Base-by-base conservation (phyloP, 1,140 invertebrate genomes). In the Aphelenchoides avenae region DNA sequence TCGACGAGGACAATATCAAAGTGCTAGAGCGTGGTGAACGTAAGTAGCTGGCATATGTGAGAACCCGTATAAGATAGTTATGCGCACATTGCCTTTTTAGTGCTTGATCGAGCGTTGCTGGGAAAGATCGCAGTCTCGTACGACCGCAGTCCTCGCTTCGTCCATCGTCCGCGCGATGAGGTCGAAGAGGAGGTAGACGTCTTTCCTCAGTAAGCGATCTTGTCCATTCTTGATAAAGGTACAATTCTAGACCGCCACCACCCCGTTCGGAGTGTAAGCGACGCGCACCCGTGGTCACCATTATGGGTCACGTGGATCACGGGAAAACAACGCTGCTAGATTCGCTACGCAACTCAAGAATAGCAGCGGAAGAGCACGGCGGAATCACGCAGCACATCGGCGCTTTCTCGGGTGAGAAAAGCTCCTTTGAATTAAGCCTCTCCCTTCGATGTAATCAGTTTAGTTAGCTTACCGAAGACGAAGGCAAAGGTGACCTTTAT, bases 341-440 rank as follows among this genome's bases (percentile, higher is more conserved):
- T 81, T 81, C 87, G 0, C 78, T 99, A 18, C 79, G 94, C 51
- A 84, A 91, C 49, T 85, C 90, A 0, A 84, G 85, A 54, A 86
- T 98, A 34, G 92, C 91, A 0, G 83, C 86, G 18, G 81, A 85
- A 33, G 95, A 99, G 82, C 94, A 92, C 81, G 95, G 95, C n/a
- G 95, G 95, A 15, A 99, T 99, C 39, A 99, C 95, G 0, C 95
- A 99, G 79, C 93, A 98, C 78, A 97, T 99, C 77, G 95, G 94
- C 59, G 95, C 95, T 31, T 99, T 99, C 81, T 86, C 87, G 75
- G 88, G 82, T 80, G 61, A 41, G 50, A 2, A 56, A 7, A 54
- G n/a, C 15, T 15, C 29, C 33, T 43, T 50, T 9, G n/a, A 22
- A 20, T 33, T 20, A 30, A 26, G 20, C 0, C 60, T 6, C 11